Evolutionary conservation across 2,797 vertebrate species (phyloP), one percentile per base, ranked within the genome.

Genomic region (Cichlasoma orientale): DNA sequence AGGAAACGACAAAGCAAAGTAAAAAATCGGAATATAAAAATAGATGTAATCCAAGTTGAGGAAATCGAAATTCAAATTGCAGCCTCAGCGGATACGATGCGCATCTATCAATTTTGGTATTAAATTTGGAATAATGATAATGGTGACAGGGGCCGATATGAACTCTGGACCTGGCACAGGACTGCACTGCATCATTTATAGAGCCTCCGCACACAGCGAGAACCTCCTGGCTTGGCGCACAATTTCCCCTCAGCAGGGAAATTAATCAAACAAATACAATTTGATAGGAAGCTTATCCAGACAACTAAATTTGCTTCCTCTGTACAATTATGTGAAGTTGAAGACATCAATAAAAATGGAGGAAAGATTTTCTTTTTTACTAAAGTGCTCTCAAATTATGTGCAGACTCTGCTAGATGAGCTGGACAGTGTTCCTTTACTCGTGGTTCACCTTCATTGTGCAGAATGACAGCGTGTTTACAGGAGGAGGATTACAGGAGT

Each of bases 121-220:
- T 86, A 23, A 78, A 85, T 84, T 85, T 83, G 69, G 36, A 83
- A 74, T 80, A 85, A 84, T 74, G 75, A 85, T 86, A 82, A 83
- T 87, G 68, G 59, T 58, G 73, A 79, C 53, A 71, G 77, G 23
- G 53, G 44, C 57, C 38, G 13, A 73, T 19, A 74, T 83, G 81
- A 90, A 84, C 79, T 84, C 54, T 61, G 73, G 74, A 79, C 79
- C 77, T 36, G 74, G 77, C 2, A 27, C 73, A 55, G 69, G 74
- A 74, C 74, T 72, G 47, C 63, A 63, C 58, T 87, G 38, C 76
- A 89, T 86, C 82, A 86, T 87, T 89, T 76, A 89, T 69, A 72
- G 55, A 23, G 68, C 72, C 29, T 75, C 21, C 25, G 47, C 56
- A 74, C 58, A 41, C 33, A 44, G n/a, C 73, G 25, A 76, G 18